These are phyloP conservation scores for Amazona vittata DNA, from an alignment of 2,113 vertebrate species.

Conservation along the genomic window DNA sequence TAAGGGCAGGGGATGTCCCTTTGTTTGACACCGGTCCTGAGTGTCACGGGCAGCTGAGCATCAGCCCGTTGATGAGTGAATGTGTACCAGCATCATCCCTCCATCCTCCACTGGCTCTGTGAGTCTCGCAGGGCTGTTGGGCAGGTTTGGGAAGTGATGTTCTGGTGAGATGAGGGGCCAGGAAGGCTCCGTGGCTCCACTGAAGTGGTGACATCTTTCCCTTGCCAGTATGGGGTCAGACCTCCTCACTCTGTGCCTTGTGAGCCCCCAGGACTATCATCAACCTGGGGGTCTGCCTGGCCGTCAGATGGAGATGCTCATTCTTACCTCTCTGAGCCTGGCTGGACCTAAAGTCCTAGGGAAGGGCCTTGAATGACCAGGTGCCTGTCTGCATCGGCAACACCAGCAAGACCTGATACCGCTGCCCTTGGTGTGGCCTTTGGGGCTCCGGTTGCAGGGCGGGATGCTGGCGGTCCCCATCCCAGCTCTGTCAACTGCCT, in stretches of 20 bases:
- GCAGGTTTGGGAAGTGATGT: background rate
- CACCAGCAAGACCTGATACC: rapidly evolving
- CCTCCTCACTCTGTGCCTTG: background rate
- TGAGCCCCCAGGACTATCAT: rapidly evolving
- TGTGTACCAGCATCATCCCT: background rate
- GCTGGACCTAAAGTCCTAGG: background rate
- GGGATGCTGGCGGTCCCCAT: rapidly evolving
- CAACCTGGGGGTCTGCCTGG: background rate
- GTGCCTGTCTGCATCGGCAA: rapidly evolving
- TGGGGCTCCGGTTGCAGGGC: rapidly evolving
- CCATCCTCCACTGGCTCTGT: background rate
- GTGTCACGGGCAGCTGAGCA: background rate
- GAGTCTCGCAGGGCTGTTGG: background rate
- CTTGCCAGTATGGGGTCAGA: background rate
- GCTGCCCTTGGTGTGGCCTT: background rate
- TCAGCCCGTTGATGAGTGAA: background rate
- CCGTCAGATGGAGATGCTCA: background rate
- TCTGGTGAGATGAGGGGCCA: background rate
- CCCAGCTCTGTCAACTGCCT: slow-evolving; percentile 25
- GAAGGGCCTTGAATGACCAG: rapidly evolving
- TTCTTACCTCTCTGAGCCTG: background rate
- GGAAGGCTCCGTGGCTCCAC: background rate
- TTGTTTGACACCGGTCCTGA: rapidly evolving
- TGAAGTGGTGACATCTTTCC: background rate
- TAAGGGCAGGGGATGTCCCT: background rate